Percentiles rank a stretch among this genome's conserved stretches.
These are phyloP conservation scores for Progne subis DNA, from an alignment of 2,113 vertebrate species.

Conservation along the genomic window DNA sequence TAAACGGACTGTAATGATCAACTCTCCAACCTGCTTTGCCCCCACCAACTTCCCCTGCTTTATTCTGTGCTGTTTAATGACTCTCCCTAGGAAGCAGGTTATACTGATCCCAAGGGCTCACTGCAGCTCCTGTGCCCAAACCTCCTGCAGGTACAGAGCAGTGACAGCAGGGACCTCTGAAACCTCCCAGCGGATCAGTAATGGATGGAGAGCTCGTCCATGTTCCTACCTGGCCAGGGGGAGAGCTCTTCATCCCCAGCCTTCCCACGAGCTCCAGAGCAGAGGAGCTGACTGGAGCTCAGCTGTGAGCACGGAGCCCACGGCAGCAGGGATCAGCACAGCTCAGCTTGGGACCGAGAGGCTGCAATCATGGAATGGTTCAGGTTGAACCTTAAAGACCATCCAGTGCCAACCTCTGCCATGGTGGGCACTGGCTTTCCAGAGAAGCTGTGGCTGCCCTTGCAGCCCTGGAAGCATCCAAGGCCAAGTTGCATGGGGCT, in stretches of 20 bases:
- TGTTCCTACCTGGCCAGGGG: fast-evolving
- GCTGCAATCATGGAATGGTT: not conserved
- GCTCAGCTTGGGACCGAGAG: fast-evolving
- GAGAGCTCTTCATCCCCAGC: not conserved
- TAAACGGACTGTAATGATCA: fast-evolving
- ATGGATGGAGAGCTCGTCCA: fast-evolving
- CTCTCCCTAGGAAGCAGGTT: too few species aligned
- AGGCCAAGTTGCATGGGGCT: fast-evolving
- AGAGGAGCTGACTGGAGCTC: not conserved
- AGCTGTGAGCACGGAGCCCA: not conserved
- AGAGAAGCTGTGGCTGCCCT: not conserved
- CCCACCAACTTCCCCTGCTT: too few species aligned
- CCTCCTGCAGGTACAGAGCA: fast-evolving
- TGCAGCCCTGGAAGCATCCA: not conserved
- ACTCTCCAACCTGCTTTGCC: not conserved
- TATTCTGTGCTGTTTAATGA: fast-evolving
- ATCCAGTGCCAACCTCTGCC: not conserved
- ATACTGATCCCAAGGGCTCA: not conserved
- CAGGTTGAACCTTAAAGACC: not conserved
- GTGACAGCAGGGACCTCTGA: not conserved
- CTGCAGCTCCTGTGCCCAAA: not conserved
- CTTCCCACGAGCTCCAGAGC: fast-evolving
- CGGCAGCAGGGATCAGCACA: not conserved
- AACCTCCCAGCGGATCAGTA: not conserved
- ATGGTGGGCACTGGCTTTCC: not conserved